Base-by-base conservation (phyloP, 2,113 vertebrate genomes). In the Pungitius pungitius region DNA sequence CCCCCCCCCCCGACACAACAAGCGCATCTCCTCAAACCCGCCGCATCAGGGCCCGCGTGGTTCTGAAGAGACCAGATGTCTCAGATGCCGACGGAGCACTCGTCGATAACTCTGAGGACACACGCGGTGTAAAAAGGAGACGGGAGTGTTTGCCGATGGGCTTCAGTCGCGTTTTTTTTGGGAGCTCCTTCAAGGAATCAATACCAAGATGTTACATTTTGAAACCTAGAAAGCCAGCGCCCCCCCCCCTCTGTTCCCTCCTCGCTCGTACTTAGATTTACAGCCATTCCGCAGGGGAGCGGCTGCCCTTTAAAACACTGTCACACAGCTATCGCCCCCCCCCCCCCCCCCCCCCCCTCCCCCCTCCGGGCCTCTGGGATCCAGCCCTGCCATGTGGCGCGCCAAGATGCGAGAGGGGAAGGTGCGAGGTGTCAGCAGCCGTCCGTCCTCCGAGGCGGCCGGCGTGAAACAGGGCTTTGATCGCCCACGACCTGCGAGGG, bases 391-490 rank as follows among this genome's bases (percentile, higher is more conserved):
- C 3, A 75, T 9, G 60, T 52, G 18, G 61, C 12, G 26, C n/a
- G 57, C 69, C 76, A 62, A 77, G 69, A 68, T 59, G 56, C 59
- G 57, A 68, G 54, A n/a, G n/a, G 64, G 20, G 55, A 70, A 69
- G 75, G 73, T 73, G 71, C n/a, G 30, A 68, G 71, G 76, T 78
- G 69, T 83, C 80, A 40, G 74, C 68, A 67, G 66, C 69, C 51
- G 24, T 37, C 55, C 52, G 64, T 81, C 81, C n/a, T 85, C 85
- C 52, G 59, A 87, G 83, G 83, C 85, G 89, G 88, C 88, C 79
- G 69, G 45, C 72, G 78, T 87, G 66, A 92, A 88, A 88, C 86
- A 89, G 87, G 73, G 82, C 89, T 86, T 83, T 81, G 84, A 84
- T 87, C 78, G 40, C 66, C 35, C 58, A 54, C 30, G 20, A 73